These are phyloP conservation scores for Yponomeuta malinellus DNA, from an alignment of 2,888 invertebrate species.

Conservation along the genomic window DNA sequence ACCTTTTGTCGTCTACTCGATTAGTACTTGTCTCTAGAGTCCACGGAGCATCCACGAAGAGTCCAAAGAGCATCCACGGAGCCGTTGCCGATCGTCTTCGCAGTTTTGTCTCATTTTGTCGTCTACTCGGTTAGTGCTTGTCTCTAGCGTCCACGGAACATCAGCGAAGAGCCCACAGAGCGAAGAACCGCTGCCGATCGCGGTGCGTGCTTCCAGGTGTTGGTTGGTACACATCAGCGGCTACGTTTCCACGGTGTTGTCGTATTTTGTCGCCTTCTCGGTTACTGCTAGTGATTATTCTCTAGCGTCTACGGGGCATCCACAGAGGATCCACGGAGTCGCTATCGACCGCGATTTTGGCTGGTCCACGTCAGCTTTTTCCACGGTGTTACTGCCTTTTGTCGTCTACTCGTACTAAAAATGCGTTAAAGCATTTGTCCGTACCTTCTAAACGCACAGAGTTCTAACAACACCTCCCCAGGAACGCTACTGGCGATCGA, in stretches of 20 bases:
- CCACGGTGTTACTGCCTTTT: conserved; percentile 55
- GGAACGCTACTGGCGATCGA: conserved; percentile 50
- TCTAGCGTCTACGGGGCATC: too few species aligned
- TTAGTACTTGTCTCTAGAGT: conserved; percentile 26
- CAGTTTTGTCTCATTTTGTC: too few species aligned
- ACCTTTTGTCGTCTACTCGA: conserved; percentile 62
- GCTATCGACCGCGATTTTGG: conserved; percentile 35
- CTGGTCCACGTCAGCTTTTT: conserved; percentile 61
- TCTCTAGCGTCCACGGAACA: conserved; percentile 51
- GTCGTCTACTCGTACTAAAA: conserved; percentile 46
- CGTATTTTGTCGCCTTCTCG: conserved; percentile 62
- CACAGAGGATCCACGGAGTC: too few species aligned
- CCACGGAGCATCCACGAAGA: too few species aligned
- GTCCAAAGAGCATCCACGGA: too few species aligned
- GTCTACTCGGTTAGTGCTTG: too few species aligned
- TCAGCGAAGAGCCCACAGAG: too few species aligned
- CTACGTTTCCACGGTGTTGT: conserved; percentile 52
- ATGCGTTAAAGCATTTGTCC: too few species aligned
- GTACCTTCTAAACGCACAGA: too few species aligned
- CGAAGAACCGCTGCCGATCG: conserved; percentile 46
- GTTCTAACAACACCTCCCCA: conserved; percentile 20
- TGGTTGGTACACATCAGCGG: conserved; percentile 64
- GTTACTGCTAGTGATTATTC: conserved; percentile 31
- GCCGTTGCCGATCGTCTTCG: conserved; percentile 42
- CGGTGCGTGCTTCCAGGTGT: conserved; percentile 59